A percentile compares a stretch with the other conserved stretches of the same genome.
Conservation (phyloP, 2,797 vertebrate genomes). For the Platyrinchus mystaceus region DNA sequence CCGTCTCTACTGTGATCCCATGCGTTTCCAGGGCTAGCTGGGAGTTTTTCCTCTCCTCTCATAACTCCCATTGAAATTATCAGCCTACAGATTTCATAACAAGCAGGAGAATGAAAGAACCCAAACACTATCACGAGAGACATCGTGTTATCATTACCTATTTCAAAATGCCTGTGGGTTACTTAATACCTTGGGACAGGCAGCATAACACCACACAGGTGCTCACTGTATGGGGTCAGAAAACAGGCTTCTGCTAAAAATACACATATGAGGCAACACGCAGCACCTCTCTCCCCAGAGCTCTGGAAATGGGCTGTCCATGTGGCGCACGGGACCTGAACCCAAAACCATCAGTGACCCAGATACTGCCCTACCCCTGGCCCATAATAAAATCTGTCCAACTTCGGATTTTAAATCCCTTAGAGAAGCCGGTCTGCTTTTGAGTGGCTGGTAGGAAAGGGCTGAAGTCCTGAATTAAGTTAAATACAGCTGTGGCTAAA, state of each 20-base stretch:
- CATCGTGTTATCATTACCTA: neutral
- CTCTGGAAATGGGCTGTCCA: neutral
- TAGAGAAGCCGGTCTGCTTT: neutral
- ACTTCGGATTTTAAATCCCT: neutral
- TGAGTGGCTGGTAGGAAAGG: neutral
- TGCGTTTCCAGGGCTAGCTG: neutral
- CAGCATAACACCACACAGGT: neutral
- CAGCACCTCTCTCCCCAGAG: neutral
- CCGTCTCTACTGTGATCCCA: neutral
- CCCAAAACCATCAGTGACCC: neutral
- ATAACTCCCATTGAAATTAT: constrained; percentile 52
- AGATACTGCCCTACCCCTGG: rapidly evolving
- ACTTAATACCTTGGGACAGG: constrained; percentile 11
- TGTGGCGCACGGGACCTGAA: rapidly evolving
- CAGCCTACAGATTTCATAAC: constrained; percentile 60
- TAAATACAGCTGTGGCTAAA: neutral
- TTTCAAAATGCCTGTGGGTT: constrained; percentile 40
- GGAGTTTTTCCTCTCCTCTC: neutral
- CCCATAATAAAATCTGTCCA: neutral
- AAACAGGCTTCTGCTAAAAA: neutral
- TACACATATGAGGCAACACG: rapidly evolving
- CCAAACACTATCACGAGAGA: neutral
- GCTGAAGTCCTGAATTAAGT: neutral
- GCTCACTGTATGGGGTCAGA: neutral
- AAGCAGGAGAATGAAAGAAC: constrained; percentile 21